These are phyloP conservation scores for Rhineura floridana DNA, from an alignment of 2,113 vertebrate genomes.

Conservation along the genomic window DNA sequence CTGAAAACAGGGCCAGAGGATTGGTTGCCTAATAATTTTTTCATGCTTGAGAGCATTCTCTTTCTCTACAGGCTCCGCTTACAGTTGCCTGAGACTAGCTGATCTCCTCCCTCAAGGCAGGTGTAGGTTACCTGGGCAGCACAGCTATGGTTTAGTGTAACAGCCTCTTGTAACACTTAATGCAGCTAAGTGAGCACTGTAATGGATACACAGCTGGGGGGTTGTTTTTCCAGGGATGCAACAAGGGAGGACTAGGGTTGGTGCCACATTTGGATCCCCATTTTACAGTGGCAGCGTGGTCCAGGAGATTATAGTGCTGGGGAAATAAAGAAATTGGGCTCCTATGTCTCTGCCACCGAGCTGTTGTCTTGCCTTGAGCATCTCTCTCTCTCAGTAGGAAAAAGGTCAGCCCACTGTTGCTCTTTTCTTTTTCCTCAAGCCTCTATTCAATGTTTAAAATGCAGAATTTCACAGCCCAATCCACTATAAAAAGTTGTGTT, in stretches of 20 bases:
- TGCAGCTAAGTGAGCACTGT: constrained; percentile 13
- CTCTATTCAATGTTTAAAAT: background rate
- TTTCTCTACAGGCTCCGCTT: constrained; percentile 52
- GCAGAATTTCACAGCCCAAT: background rate
- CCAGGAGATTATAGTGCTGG: background rate
- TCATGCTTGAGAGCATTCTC: constrained; percentile 59
- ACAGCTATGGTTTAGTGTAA: constrained; percentile 61
- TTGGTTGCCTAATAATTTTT: constrained; percentile 66
- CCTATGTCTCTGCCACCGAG: background rate
- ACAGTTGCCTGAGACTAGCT: constrained; percentile 12
- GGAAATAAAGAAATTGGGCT: background rate
- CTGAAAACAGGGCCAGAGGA: constrained; percentile 40
- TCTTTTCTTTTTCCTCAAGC: background rate
- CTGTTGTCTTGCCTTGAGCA: background rate
- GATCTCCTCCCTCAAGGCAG: constrained; percentile 27
- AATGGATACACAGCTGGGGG: background rate
- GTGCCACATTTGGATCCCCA: background rate
- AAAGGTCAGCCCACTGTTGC: background rate
- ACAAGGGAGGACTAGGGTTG: background rate
- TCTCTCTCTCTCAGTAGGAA: background rate
- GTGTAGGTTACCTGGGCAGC: constrained; percentile 47
- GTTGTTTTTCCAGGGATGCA: background rate
- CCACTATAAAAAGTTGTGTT: too few species aligned
- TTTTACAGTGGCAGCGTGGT: background rate
- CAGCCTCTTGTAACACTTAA: constrained; percentile 28